Evolutionary conservation across 2,797 vertebrate species (phyloP).

Genomic region (Macropus fuliginosus): DNA sequence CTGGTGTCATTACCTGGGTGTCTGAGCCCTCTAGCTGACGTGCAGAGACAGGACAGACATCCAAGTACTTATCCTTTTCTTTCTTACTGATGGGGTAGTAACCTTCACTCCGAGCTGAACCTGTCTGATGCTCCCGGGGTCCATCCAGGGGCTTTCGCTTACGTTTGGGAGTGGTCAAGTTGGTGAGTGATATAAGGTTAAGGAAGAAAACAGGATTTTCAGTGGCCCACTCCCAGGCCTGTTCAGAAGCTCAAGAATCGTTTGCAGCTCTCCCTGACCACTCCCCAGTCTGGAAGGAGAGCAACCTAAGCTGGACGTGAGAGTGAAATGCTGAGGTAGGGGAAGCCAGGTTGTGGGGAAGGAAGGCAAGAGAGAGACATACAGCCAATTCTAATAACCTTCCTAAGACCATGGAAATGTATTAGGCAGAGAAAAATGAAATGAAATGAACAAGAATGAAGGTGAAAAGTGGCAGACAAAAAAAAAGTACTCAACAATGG

Average conservation of each 20-base stretch:
- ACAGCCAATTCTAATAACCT: neutral
- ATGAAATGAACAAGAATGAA: neutral
- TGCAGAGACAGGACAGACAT: slow-evolving; percentile 91
- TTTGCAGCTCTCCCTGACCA: neutral
- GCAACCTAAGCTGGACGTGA: neutral
- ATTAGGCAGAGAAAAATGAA: neutral
- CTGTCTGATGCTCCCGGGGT: slow-evolving; percentile 92
- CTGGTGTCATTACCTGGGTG: slow-evolving; percentile 82
- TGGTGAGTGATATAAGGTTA: slow-evolving; percentile 91
- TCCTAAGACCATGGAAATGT: neutral
- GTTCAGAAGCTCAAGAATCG: neutral
- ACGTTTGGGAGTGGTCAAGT: slow-evolving; percentile 92
- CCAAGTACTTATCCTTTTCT: slow-evolving; percentile 95
- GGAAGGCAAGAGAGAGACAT: neutral
- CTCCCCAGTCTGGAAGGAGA: slow-evolving; percentile 3
- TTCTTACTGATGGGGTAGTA: slow-evolving; percentile 96
- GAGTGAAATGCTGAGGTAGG: neutral
- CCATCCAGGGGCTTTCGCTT: slow-evolving; percentile 88
- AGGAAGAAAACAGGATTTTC: slow-evolving; percentile 81
- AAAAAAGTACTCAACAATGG: neutral
- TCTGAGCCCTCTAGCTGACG: slow-evolving; percentile 89
- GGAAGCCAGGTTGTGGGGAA: neutral
- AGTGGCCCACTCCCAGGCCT: neutral
- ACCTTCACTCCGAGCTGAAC: slow-evolving; percentile 93
- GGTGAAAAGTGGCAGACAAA: neutral